Evolutionary conservation across 2,797 vertebrate species (phyloP).

Genomic region (Emys orbicularis): DNA sequence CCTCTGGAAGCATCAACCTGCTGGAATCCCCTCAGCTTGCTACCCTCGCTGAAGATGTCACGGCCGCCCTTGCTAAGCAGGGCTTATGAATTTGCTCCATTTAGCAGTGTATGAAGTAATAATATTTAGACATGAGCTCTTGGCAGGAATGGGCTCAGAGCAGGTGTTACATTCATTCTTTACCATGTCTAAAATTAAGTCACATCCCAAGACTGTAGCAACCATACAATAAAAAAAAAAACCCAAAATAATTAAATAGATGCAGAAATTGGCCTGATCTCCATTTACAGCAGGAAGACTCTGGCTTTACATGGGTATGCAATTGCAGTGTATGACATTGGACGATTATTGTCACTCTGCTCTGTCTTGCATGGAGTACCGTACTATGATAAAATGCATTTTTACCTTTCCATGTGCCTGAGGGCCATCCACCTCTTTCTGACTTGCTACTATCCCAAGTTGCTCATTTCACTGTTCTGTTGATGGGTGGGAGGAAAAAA

Average conservation of each 20-base stretch:
- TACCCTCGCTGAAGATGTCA: constrained; percentile 97
- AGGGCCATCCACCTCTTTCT: constrained; percentile 82
- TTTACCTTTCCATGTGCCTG: constrained; percentile 86
- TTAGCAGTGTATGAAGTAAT: constrained; percentile 77
- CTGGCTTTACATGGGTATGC: constrained; percentile 83
- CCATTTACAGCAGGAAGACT: constrained; percentile 82
- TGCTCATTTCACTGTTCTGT: constrained; percentile 81
- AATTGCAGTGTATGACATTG: constrained; percentile 78
- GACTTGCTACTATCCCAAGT: constrained; percentile 82
- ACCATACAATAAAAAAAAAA: constrained; percentile 77
- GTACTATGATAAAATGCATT: constrained; percentile 83
- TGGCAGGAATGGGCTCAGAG: constrained; percentile 85
- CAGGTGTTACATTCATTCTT: constrained; percentile 83
- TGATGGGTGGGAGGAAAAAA: constrained; percentile 71
- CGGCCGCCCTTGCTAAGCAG: constrained; percentile 97
- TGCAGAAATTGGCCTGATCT: constrained; percentile 84
- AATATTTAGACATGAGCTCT: constrained; percentile 87
- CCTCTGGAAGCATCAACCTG: constrained; percentile 97
- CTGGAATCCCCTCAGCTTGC: constrained; percentile 95
- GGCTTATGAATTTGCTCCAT: constrained; percentile 92
- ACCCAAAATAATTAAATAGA: constrained; percentile 64
- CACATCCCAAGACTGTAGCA: constrained; percentile 82
- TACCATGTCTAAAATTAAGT: constrained; percentile 81
- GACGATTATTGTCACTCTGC: constrained; percentile 84
- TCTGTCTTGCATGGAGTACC: constrained; percentile 86